phyloP scores from a whole-genome alignment of 2,113 vertebrate species.

The Serranochromis macrocephalus region DNA sequence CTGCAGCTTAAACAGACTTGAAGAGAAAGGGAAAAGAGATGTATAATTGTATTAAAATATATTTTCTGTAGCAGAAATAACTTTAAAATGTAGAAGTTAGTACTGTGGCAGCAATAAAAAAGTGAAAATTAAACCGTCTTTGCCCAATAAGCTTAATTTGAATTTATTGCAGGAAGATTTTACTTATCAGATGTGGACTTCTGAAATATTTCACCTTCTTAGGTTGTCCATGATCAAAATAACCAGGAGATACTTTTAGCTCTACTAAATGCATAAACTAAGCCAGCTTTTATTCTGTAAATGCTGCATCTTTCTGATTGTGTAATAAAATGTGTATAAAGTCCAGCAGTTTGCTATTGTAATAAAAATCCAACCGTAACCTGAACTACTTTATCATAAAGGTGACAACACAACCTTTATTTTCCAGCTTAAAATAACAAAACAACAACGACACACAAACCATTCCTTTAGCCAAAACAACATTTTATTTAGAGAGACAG shows the following conservation, averaged over 20 bases:
- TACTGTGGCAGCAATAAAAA: neutral
- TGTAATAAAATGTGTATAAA: neutral
- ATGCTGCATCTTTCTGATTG: neutral
- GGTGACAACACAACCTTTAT: neutral
- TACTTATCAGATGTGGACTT: neutral
- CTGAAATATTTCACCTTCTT: neutral
- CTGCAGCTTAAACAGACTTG: neutral
- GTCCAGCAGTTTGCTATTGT: neutral
- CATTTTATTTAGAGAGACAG: conserved; percentile 68
- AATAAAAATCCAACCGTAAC: neutral
- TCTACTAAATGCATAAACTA: neutral
- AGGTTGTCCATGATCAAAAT: neutral
- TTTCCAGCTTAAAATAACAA: neutral
- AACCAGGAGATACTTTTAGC: neutral
- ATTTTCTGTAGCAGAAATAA: neutral
- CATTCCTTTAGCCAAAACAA: conserved; percentile 62
- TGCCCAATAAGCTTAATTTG: neutral
- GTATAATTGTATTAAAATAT: neutral
- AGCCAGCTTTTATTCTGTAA: neutral
- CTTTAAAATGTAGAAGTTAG: neutral
- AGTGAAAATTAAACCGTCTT: neutral
- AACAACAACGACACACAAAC: neutral
- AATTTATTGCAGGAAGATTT: neutral
- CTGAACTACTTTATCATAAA: neutral
- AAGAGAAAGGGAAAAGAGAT: neutral